These are phyloP conservation scores for Passer domesticus DNA, from an alignment of 2,113 vertebrate genomes.

Conservation along the genomic window DNA sequence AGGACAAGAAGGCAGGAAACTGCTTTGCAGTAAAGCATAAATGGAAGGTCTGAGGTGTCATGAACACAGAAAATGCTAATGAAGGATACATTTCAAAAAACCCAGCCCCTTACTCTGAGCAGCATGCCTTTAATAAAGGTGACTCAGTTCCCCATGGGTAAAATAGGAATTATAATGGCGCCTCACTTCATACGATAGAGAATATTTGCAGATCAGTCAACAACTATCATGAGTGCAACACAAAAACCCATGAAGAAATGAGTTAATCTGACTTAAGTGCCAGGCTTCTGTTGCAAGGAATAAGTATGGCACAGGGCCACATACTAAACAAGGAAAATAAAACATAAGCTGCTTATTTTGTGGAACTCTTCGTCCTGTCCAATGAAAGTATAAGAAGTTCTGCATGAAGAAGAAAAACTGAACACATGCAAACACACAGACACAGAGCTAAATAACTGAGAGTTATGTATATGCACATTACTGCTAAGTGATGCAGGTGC, in stretches of 20 bases:
- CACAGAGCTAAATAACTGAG: not conserved
- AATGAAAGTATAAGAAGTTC: not conserved
- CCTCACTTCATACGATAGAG: not conserved
- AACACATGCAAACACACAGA: not conserved
- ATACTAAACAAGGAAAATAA: not conserved
- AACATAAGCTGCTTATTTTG: slow-evolving; percentile 13
- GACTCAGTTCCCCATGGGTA: not conserved
- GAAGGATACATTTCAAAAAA: not conserved
- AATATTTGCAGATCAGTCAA: slow-evolving; percentile 29
- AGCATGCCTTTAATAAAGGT: not conserved
- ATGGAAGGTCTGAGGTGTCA: not conserved
- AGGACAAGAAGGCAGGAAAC: not conserved
- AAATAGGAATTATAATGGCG: not conserved
- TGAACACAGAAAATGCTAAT: not conserved
- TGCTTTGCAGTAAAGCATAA: not conserved
- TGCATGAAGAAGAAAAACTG: not conserved
- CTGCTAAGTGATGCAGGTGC: not conserved
- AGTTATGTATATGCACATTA: not conserved
- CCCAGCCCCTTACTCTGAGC: not conserved
- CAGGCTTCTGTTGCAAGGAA: not conserved
- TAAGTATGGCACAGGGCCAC: not conserved
- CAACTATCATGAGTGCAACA: not conserved
- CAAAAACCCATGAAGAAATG: slow-evolving; percentile 28
- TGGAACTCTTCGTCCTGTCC: not conserved
- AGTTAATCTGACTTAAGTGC: slow-evolving; percentile 27